A percentile compares a stretch with the other conserved stretches of the same genome.
phyloP scores from a whole-genome alignment of 1,140 invertebrate genomes.

The Zaprionus africanus region DNA sequence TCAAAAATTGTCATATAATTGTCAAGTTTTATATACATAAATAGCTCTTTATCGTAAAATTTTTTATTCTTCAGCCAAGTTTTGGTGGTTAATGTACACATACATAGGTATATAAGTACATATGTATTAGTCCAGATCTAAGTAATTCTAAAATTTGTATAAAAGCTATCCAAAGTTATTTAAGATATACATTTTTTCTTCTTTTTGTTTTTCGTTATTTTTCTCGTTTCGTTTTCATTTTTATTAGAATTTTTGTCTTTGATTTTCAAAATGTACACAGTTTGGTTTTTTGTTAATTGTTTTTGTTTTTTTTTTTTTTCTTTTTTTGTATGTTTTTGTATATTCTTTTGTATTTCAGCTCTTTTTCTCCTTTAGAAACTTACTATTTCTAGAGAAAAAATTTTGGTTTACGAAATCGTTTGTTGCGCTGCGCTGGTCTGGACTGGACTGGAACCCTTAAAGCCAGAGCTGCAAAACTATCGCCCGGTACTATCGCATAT shows the following conservation, averaged over 20 bases:
- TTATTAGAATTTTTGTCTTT: slow-evolving; percentile 54
- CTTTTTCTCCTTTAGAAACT: slow-evolving; percentile 35
- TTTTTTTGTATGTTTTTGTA: slow-evolving; percentile 2
- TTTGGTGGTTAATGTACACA: slow-evolving; percentile 41
- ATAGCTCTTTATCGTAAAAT: slow-evolving; percentile 36
- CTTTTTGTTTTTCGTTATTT: slow-evolving; percentile 14
- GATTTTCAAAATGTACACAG: slow-evolving; percentile 54
- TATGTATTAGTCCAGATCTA: slow-evolving; percentile 40
- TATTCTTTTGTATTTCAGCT: slow-evolving; percentile 39
- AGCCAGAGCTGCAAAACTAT: not conserved
- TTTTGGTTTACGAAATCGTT: slow-evolving; percentile 53
- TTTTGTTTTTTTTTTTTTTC: slow-evolving; percentile 17
- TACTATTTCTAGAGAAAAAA: slow-evolving; percentile 43
- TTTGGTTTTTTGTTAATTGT: slow-evolving; percentile 11
- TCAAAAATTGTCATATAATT: slow-evolving; percentile 39
- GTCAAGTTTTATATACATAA: slow-evolving; percentile 39
- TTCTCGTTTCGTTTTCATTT: slow-evolving; percentile 28
- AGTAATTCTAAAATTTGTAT: slow-evolving; percentile 42
- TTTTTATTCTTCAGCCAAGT: slow-evolving; percentile 39
- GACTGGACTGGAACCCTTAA: slow-evolving; percentile 42
- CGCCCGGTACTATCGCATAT: not conserved
- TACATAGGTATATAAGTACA: slow-evolving; percentile 14
- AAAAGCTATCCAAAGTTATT: slow-evolving; percentile 28
- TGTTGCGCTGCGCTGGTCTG: slow-evolving; percentile 30
- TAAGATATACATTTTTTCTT: slow-evolving; percentile 9